Evolutionary conservation across 2,113 vertebrate species (phyloP).

Genomic region (Crotalus horridus): DNA sequence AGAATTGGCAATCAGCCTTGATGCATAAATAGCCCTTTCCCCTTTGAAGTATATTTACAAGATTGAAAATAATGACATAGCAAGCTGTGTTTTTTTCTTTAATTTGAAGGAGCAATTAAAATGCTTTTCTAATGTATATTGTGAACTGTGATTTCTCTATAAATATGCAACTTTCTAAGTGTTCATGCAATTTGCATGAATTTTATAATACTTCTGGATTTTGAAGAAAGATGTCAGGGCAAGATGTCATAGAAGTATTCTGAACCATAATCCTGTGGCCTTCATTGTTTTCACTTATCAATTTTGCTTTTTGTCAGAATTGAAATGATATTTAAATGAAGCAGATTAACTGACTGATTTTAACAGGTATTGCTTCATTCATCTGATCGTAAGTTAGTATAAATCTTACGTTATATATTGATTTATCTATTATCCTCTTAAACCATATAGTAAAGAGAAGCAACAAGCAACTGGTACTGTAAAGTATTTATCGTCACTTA

Average conservation of each 20-base stretch:
- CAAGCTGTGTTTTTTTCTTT: constrained; percentile 31
- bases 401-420: constrained; percentile 52
- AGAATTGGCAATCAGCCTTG: constrained; percentile 55
- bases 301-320: constrained; percentile 3
- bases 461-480: constrained; percentile 46
- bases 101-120: constrained; percentile 16
- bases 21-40: constrained; percentile 65
- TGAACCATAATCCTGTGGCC: background rate
- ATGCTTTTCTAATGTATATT: background rate
- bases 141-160: background rate
- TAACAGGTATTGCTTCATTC: constrained; percentile 51
- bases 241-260: constrained; percentile 16
- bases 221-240: background rate
- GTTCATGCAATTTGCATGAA: background rate
- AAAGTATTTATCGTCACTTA: constrained; percentile 59
- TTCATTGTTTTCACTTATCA: constrained; percentile 36
- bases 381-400: constrained; percentile 45
- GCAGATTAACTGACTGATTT: constrained; percentile 33
- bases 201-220: background rate
- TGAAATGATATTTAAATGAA: constrained; percentile 36
- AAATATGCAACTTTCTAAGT: background rate
- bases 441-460: background rate
- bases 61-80: constrained; percentile 50
- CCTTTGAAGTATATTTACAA: constrained; percentile 54
- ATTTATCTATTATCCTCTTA: background rate